Percentiles rank a stretch among this genome's conserved stretches.
Evolutionary conservation across 2,113 vertebrate species (phyloP).

Genomic region (Vimba vimba): DNA sequence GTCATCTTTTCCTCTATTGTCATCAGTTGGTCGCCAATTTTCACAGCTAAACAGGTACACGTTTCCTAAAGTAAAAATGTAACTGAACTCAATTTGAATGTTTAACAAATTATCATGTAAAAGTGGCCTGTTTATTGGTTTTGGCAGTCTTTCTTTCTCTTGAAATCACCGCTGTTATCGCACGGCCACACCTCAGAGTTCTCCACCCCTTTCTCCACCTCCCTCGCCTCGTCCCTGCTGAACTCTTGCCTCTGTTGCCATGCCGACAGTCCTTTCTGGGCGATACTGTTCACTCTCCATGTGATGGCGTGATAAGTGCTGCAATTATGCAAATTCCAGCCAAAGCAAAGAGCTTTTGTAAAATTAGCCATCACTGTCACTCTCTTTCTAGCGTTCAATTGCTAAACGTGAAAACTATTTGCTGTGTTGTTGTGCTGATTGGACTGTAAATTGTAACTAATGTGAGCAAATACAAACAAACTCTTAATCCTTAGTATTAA

Average conservation of each 20-base stretch:
- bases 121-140: not conserved
- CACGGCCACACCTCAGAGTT: not conserved
- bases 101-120: not conserved
- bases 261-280: constrained; percentile 70
- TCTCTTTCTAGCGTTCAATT: constrained; percentile 33
- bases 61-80: not conserved
- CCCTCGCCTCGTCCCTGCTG: constrained; percentile 57
- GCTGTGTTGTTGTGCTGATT: constrained; percentile 21
- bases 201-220: constrained; percentile 29
- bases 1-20: not conserved
- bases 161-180: not conserved
- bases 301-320: constrained; percentile 75
- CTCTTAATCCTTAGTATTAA: not conserved
- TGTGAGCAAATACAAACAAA: not conserved
- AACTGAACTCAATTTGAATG: not conserved
- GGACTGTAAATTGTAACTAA: not conserved
- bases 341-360: constrained; percentile 66
- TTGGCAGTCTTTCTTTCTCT: not conserved
- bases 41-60: not conserved
- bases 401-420: not conserved
- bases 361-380: constrained; percentile 60
- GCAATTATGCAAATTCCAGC: constrained; percentile 79
- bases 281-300: constrained; percentile 58
- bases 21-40: not conserved
- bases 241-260: constrained; percentile 73